Percentiles rank a stretch among this genome's conserved stretches.
These are phyloP conservation scores for Lasioglossum lativentre DNA, from an alignment of 2,888 invertebrate genomes.

Conservation along the genomic window DNA sequence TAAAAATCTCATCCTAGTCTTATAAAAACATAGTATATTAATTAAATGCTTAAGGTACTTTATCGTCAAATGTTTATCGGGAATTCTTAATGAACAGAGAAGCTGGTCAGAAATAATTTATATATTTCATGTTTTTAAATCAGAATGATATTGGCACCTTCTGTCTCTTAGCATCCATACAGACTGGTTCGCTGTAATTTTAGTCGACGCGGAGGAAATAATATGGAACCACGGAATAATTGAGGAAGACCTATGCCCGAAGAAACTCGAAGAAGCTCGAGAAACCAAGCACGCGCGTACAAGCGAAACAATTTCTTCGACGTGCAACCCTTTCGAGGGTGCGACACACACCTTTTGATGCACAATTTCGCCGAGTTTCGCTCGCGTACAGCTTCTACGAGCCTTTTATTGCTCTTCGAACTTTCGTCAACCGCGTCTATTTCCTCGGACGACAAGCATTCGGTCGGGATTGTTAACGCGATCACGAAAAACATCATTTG, in stretches of 20 bases:
- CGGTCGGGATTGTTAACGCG: not conserved
- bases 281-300: slow-evolving; percentile 43
- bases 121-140: not conserved
- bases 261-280: slow-evolving; percentile 3
- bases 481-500: not conserved
- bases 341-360: slow-evolving; percentile 70
- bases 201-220: not conserved
- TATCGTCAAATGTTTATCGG: not conserved
- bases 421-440: not conserved
- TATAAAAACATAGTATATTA: not conserved
- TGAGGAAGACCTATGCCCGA: slow-evolving; percentile 54
- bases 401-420: slow-evolving; percentile 53
- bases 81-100: not conserved
- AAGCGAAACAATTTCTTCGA: slow-evolving; percentile 67
- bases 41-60: not conserved
- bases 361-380: slow-evolving; percentile 72
- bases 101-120: not conserved
- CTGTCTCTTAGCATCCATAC: not conserved
- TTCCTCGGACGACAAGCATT: not conserved
- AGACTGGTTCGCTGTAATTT: not conserved
- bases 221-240: slow-evolving; percentile 38
- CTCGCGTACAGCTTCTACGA: slow-evolving; percentile 70
- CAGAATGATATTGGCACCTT: not conserved
- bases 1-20: not conserved
- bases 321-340: slow-evolving; percentile 23